Conservation (phyloP, 2,797 vertebrate species). For the Phrynocephalus forsythii region DNA sequence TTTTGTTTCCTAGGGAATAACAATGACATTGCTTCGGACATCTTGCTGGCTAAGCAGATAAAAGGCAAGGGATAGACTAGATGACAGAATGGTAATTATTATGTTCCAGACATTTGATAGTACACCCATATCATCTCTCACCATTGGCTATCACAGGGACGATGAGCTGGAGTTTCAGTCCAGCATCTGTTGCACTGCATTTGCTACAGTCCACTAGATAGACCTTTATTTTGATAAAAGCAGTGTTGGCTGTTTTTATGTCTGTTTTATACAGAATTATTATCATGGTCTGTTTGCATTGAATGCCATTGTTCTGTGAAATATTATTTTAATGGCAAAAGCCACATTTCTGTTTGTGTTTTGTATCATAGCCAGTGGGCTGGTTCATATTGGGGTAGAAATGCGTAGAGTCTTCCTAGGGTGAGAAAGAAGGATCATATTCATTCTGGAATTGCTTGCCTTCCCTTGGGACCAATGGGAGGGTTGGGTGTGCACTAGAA, state of each 20-base stretch:
- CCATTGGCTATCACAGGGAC: too few relatives aligned
- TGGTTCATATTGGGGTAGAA: neutral
- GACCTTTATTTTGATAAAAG: neutral
- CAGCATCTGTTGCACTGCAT: neutral
- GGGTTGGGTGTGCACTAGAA: neutral
- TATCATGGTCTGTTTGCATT: neutral
- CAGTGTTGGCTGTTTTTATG: neutral
- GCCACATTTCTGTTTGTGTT: neutral
- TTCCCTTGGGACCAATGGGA: neutral
- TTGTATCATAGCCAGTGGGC: neutral
- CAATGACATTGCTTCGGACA: neutral
- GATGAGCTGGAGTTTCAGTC: neutral
- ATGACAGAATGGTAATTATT: neutral
- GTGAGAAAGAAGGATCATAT: neutral
- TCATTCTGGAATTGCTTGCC: too few relatives aligned
- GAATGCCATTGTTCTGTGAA: neutral
- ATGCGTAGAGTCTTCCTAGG: neutral
- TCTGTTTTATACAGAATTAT: neutral
- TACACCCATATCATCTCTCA: neutral
- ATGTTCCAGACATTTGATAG: neutral
- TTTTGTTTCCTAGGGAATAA: neutral
- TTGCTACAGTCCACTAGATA: neutral
- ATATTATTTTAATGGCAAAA: neutral
- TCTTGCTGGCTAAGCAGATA: neutral
- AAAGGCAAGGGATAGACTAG: neutral